Conservation (phyloP, 2,797 vertebrate genomes). For the Notolabrus celidotus region DNA sequence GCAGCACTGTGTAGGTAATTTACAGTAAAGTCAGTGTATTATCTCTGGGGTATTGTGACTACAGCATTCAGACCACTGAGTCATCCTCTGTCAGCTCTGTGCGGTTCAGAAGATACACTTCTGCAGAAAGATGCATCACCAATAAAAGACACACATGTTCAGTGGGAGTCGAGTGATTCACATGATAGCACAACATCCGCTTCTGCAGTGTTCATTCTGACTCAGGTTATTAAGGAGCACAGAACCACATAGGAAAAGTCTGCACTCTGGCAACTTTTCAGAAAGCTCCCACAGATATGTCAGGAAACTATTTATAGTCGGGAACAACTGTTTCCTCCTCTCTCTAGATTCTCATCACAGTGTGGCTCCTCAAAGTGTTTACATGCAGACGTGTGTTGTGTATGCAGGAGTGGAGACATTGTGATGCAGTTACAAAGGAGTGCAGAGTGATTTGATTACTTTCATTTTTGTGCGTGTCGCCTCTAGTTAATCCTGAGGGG, state of each 20-base stretch:
- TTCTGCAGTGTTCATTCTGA: conserved; percentile 59
- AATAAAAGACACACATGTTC: conserved; percentile 25
- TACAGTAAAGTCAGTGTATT: conserved; percentile 53
- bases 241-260: conserved; percentile 61
- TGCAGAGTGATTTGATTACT: conserved; percentile 22
- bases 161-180: conserved; percentile 59
- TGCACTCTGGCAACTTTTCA: conserved; percentile 46
- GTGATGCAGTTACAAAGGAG: conserved; percentile 8
- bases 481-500: conserved; percentile 18
- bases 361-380: conserved; percentile 32
- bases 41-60: conserved; percentile 44
- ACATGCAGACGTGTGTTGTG: conserved; percentile 26
- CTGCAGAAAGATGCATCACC: conserved; percentile 33
- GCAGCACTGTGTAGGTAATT: conserved; percentile 32
- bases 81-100: conserved; percentile 38
- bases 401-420: background rate
- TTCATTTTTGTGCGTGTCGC: background rate
- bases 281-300: conserved; percentile 21
- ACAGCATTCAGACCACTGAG: conserved; percentile 33
- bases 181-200: conserved; percentile 52
- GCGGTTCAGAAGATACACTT: conserved; percentile 12
- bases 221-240: conserved; percentile 53
- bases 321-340: conserved; percentile 47
- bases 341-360: conserved; percentile 31
- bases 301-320: conserved; percentile 67